Evolutionary conservation across 2,113 vertebrate species (phyloP), one percentile per base, ranked within the genome.

Genomic region (Neofelis nebulosa): DNA sequence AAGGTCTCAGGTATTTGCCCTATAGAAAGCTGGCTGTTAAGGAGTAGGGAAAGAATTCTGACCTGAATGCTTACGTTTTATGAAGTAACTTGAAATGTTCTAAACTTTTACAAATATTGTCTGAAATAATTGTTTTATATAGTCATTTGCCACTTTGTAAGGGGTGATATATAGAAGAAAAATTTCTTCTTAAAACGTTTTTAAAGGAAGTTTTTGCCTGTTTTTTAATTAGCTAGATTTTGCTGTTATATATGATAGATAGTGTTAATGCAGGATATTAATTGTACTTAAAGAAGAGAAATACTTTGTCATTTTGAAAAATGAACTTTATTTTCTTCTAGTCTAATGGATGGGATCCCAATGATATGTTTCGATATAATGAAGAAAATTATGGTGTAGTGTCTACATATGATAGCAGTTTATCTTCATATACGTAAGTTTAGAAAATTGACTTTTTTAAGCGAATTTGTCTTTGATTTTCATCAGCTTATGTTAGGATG

Each of bases 341-440:
- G 99, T 99, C 99, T 98, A 99, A 99, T 95, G 99, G 99, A 95
- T 99, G 99, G 99, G 99, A 99, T 99, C 99, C 99, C 98, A 99
- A 99, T 98, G 99, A 99, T 98, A 99, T 99, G 99, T 99, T 99
- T 99, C 99, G 99, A 98, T 99, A 99, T 98, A 99, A 99, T 98
- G 99, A 99, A 99, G 99, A 99, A 99, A 99, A 99, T 97, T 99
- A 99, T 92, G 99, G 99, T 96, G 99, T 99, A 95, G 99, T 99
- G 94, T 99, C 99, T 89, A 99, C 99, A 66, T 99, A 99, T 91
- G 99, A 99, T 99, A 99, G 99, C 99, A 99, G 99, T 99, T 99
- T 99, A 92, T 99, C 99, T 97, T 99, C 99, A 68, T 99, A 99
- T 97, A 99, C 99, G 99, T 99, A 99, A 99, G 99, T 99, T 98